Evolutionary conservation across 2,113 vertebrate genomes (phyloP).

Genomic region (Prunella himalayana): DNA sequence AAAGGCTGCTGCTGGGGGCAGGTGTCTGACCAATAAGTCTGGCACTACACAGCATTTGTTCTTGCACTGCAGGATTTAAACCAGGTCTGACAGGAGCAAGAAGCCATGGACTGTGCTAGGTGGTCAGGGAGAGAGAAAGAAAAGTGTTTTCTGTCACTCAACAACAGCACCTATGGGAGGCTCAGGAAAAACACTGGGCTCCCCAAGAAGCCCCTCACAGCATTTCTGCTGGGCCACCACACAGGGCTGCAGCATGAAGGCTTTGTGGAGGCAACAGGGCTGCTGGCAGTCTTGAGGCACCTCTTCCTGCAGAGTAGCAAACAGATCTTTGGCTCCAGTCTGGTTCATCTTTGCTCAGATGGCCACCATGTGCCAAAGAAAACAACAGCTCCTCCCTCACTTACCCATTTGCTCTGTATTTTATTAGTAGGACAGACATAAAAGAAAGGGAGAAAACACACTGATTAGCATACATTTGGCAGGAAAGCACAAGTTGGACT

Average conservation of each 20-base stretch:
- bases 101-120: not conserved
- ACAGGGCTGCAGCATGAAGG: accelerated
- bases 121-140: not conserved
- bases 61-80: not conserved
- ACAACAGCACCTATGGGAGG: not conserved
- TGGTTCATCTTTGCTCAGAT: not conserved
- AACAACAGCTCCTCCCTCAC: not conserved
- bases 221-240: not conserved
- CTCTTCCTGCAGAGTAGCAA: not conserved
- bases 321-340: not conserved
- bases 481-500: not conserved
- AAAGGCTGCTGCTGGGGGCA: not conserved
- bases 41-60: not conserved
- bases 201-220: not conserved
- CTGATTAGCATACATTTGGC: not conserved
- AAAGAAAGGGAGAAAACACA: not conserved
- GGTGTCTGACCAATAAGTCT: not conserved
- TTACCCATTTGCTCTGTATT: not conserved
- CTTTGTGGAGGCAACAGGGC: not conserved
- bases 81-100: not conserved
- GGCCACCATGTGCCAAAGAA: not conserved
- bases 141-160: not conserved
- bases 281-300: not conserved
- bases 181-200: not conserved
- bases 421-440: not conserved